Evolutionary conservation across 2,888 invertebrate genomes (phyloP).

Genomic region (Lapara coniferarum): DNA sequence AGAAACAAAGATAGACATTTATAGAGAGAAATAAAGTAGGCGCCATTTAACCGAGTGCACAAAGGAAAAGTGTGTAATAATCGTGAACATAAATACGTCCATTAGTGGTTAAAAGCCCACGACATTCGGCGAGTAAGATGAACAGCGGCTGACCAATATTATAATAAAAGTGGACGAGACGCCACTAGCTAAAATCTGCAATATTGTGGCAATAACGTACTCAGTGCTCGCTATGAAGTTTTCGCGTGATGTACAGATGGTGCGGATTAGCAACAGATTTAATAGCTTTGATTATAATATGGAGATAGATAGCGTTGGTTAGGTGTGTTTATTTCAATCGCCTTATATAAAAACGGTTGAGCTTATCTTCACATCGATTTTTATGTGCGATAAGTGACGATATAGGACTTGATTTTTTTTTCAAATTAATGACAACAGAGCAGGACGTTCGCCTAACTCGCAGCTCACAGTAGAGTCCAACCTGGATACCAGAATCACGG

Average conservation of each 20-base stretch:
- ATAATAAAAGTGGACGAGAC: slow-evolving; percentile 44
- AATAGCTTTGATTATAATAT: slow-evolving; percentile 6
- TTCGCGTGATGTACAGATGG: slow-evolving; percentile 33
- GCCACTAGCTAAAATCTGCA: slow-evolving; percentile 44
- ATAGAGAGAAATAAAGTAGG: slow-evolving; percentile 9
- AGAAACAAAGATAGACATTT: slow-evolving; percentile 1
- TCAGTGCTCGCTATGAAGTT: slow-evolving; percentile 45
- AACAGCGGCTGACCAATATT: slow-evolving; percentile 37
- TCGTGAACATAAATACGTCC: slow-evolving; percentile 33
- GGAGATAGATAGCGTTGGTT: background rate
- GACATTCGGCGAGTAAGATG: slow-evolving; percentile 18
- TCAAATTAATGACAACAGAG: too few species aligned
- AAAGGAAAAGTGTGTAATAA: slow-evolving; percentile 35
- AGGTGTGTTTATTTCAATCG: too few species aligned
- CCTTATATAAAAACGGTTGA: too few species aligned
- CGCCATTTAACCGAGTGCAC: slow-evolving; percentile 16
- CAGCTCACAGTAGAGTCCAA: too few species aligned
- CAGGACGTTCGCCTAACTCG: too few species aligned
- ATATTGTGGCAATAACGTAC: slow-evolving; percentile 48
- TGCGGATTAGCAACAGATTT: slow-evolving; percentile 18
- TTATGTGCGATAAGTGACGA: too few species aligned
- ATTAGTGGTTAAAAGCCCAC: slow-evolving; percentile 37
- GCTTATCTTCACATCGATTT: too few species aligned
- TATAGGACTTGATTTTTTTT: too few species aligned
- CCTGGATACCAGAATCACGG: too few species aligned